Base-by-base conservation (phyloP, 2,888 invertebrate species). In the Lithophane ornitopus region DNA sequence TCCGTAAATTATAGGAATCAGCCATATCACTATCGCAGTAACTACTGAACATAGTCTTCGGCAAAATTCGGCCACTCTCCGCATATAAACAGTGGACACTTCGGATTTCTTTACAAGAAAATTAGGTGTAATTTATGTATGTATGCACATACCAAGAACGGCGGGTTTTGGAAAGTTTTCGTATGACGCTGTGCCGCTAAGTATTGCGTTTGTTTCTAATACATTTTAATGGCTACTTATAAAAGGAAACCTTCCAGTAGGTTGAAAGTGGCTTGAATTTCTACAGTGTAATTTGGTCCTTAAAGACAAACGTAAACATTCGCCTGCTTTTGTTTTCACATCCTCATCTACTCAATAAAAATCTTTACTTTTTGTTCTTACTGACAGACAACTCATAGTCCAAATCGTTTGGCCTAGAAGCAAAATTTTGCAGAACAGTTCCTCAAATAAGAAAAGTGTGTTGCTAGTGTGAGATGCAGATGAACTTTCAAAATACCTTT, bases 221-320 rank as follows among this genome's bases (percentile, higher is more conserved):
- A 85, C 79, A 83, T 83, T 83, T 74, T 69, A 85, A 85, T 83
- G 19, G 41, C 63, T 65, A 68, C 68, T 77, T 83, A 77, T 70
- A 85, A 59, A 77, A 61, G 39, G 59, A 73, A 73, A 61, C 61
- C 19, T 69, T 26, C 2, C 8, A 44, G 14, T 39, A 49, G 8
- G 56, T 28, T 56, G 70, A 22, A 58, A 72, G 62, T 11, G 46
- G 14, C 34, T 67, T 58, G 26, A 62, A 70, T 68, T 69, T 58
- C 0, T 62, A 34, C 12, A 78, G 3, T 49, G 41, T 28, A 58
- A 70, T 72, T 52, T 80, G 73, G 22, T n/a, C 22, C 2, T 73
- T 46, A 52, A 19, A 41, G 19, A 9, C 19, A 8, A 58, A 22
- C 19, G 14, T 41, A 16, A n/a, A 14, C 28, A 71, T 39, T 1